Conservation (phyloP, 2,888 invertebrate species). For the Ornithoptera alexandrae region DNA sequence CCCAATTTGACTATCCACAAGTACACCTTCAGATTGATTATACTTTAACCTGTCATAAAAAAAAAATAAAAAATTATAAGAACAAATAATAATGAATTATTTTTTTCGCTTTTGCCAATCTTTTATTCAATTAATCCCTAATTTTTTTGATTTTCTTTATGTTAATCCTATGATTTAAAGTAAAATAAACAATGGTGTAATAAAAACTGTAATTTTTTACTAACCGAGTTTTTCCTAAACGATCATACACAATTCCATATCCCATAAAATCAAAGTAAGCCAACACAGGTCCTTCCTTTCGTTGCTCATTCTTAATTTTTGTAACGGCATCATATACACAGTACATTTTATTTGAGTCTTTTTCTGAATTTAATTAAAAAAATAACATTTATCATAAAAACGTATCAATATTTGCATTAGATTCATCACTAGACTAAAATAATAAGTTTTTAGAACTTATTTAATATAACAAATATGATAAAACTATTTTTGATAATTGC, state of each 20-base stretch:
- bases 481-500: no score
- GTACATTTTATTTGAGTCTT: not conserved
- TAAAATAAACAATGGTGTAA: no score
- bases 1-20: slow-evolving; percentile 49
- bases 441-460: not conserved
- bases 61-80: not conserved
- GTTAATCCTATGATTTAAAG: no score
- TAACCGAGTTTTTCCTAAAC: slow-evolving; percentile 50
- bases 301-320: slow-evolving; percentile 13
- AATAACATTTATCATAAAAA: not conserved
- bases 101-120: not conserved
- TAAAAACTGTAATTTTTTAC: not conserved
- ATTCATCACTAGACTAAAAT: no score
- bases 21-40: slow-evolving; percentile 54
- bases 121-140: not conserved
- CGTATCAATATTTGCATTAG: no score
- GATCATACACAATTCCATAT: slow-evolving; percentile 55
- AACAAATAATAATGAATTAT: no score
- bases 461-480: no score
- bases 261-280: slow-evolving; percentile 55
- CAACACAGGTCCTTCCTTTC: slow-evolving; percentile 36
- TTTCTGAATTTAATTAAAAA: not conserved
- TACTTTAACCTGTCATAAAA: slow-evolving; percentile 50
- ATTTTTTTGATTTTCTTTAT: no score
- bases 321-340: not conserved